These are phyloP conservation scores for Margaritifera margaritifera DNA, from an alignment of 2,888 invertebrate species.

Conservation along the genomic window DNA sequence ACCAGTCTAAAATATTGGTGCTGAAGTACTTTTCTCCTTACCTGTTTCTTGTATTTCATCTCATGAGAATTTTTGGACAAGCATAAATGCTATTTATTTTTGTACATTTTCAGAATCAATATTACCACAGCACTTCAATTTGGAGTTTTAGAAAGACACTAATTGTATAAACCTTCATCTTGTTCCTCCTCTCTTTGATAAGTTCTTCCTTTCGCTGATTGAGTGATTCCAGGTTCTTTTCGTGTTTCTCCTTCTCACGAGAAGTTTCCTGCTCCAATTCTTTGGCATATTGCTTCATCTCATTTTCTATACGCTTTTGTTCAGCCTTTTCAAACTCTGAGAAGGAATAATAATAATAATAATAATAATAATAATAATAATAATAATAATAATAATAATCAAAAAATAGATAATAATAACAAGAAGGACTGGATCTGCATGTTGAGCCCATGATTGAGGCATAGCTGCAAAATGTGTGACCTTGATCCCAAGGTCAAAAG, in stretches of 20 bases:
- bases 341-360: slow-evolving; percentile 6
- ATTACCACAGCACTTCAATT: too few species aligned
- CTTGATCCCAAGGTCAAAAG: too few species aligned
- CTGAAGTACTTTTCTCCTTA: too few species aligned
- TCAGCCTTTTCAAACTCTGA: slow-evolving; percentile 62
- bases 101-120: too few species aligned
- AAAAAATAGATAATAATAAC: not conserved
- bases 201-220: slow-evolving; percentile 66
- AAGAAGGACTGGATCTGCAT: not conserved
- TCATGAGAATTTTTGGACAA: too few species aligned
- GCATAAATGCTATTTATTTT: too few species aligned
- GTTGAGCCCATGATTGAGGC: too few species aligned
- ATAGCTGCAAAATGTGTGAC: too few species aligned
- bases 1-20: too few species aligned
- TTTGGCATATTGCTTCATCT: slow-evolving; percentile 56
- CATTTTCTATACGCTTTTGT: slow-evolving; percentile 53
- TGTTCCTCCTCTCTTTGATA: slow-evolving; percentile 58
- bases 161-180: slow-evolving; percentile 56
- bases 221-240: slow-evolving; percentile 59
- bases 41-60: too few species aligned
- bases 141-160: not conserved
- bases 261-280: slow-evolving; percentile 61
- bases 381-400: slow-evolving; percentile 1
- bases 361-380: slow-evolving; percentile 1
- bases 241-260: slow-evolving; percentile 59